phyloP scores from a whole-genome alignment of 37 sponge, comb jelly and placozoan genomes.

The Lycopodina hypogea region DNA sequence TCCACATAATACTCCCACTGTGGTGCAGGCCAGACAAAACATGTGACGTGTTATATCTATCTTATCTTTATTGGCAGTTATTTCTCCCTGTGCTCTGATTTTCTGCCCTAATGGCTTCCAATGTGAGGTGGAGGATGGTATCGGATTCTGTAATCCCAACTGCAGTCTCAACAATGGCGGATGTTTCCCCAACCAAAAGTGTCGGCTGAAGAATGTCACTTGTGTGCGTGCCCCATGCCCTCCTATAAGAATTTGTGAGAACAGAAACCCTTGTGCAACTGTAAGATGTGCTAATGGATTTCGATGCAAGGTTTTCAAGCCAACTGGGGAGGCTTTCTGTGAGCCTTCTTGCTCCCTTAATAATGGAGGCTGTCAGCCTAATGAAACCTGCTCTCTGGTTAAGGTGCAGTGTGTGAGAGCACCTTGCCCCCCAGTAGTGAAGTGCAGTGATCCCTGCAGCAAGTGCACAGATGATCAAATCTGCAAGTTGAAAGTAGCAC shows the following conservation, averaged over 20 bases:
- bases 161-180: conserved; percentile 22
- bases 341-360: too few species aligned
- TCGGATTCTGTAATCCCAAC: conserved; percentile 13
- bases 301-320: too few species aligned
- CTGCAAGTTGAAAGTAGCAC: background rate
- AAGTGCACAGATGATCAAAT: background rate
- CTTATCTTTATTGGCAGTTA: background rate
- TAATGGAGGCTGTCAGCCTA: too few species aligned
- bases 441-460: conserved; percentile 1
- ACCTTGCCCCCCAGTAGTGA: conserved; percentile 8
- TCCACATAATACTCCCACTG: too few species aligned
- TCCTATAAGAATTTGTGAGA: background rate
- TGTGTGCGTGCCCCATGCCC: conserved; percentile 26
- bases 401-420: conserved; percentile 17
- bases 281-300: background rate
- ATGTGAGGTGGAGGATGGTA: conserved; percentile 9
- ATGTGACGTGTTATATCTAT: background rate
- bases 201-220: background rate
- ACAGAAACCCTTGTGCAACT: background rate
- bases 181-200: background rate
- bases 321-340: too few species aligned
- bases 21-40: too few species aligned
- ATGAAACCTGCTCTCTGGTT: too few species aligned
- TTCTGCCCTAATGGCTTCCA: background rate
- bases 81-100: conserved; percentile 3